These are phyloP conservation scores for Drusus annulatus DNA, from an alignment of 1,140 invertebrate genomes.

Conservation along the genomic window DNA sequence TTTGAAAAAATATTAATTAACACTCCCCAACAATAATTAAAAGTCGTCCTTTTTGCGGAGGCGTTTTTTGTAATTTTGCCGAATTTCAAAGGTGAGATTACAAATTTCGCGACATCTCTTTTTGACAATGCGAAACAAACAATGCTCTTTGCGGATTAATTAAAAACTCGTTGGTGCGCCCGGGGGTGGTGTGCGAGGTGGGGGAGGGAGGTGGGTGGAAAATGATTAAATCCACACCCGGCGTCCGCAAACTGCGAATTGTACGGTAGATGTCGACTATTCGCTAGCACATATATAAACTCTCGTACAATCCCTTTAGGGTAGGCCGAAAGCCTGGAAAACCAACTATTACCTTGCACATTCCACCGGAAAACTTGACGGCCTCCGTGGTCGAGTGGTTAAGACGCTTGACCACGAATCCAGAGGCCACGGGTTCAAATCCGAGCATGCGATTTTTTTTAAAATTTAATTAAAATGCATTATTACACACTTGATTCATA, in stretches of 20 bases:
- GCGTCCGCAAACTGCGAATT: slow-evolving; percentile 23
- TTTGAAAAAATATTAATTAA: too few species aligned
- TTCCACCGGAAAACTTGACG: too few species aligned
- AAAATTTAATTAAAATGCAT: too few species aligned
- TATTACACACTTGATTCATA: too few species aligned
- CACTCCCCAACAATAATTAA: slow-evolving; percentile 7
- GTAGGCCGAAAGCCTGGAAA: too few species aligned
- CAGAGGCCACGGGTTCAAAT: too few species aligned
- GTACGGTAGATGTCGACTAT: background rate
- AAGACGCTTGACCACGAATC: too few species aligned
- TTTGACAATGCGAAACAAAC: slow-evolving; percentile 57
- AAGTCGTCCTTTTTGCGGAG: background rate
- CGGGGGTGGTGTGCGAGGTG: slow-evolving; percentile 21
- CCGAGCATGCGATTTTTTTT: too few species aligned
- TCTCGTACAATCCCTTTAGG: too few species aligned
- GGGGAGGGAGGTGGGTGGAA: background rate
- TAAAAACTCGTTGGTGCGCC: slow-evolving; percentile 57
- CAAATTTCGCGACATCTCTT: slow-evolving; percentile 50
- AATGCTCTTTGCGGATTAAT: slow-evolving; percentile 56
- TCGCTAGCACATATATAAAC: background rate
- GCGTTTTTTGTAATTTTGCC: slow-evolving; percentile 44
- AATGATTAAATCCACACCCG: slow-evolving; percentile 55
- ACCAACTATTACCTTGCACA: too few species aligned
- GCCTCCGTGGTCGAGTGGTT: too few species aligned
- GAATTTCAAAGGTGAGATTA: slow-evolving; percentile 55